Percentiles rank a stretch among this genome's conserved stretches.
Conservation (phyloP, 2,888 invertebrate genomes). For the Dastarcus helophoroides region DNA sequence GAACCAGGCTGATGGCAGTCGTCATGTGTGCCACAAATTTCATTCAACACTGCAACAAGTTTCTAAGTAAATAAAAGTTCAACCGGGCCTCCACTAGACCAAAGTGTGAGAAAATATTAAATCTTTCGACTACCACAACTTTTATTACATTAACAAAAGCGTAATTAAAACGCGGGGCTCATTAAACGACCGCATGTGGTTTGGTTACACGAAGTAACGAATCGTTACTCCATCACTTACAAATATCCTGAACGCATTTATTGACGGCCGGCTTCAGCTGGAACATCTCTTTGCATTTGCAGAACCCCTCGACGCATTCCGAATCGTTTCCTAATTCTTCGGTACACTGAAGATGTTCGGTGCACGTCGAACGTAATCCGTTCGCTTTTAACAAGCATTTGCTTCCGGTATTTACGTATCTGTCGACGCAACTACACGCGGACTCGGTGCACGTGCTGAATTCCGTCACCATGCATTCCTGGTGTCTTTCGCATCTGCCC, state of each 20-base stretch:
- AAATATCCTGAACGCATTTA: constrained; percentile 23
- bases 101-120: no score
- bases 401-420: constrained; percentile 16
- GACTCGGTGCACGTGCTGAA: constrained; percentile 20
- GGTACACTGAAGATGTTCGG: constrained; percentile 24
- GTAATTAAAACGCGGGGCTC: no score
- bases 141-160: no score
- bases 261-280: constrained; percentile 18
- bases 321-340: constrained; percentile 19
- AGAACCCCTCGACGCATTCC: constrained; percentile 20
- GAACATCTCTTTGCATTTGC: constrained; percentile 23
- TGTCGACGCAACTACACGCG: constrained; percentile 21
- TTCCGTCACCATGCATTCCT: constrained; percentile 21
- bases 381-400: constrained; percentile 23
- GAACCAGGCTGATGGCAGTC: constrained; percentile 15
- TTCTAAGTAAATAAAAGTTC: no score
- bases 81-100: no score
- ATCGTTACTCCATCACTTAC: no score
- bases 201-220: no score
- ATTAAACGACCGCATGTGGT: no score
- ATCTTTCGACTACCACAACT: no score
- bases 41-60: constrained; percentile 24
- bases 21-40: constrained; percentile 16
- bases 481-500: constrained; percentile 17
- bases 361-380: constrained; percentile 18